A percentile compares a stretch with the other conserved stretches of the same genome.
Evolutionary conservation across 2,888 invertebrate genomes (phyloP).

Genomic region (Pelosia muscerda): DNA sequence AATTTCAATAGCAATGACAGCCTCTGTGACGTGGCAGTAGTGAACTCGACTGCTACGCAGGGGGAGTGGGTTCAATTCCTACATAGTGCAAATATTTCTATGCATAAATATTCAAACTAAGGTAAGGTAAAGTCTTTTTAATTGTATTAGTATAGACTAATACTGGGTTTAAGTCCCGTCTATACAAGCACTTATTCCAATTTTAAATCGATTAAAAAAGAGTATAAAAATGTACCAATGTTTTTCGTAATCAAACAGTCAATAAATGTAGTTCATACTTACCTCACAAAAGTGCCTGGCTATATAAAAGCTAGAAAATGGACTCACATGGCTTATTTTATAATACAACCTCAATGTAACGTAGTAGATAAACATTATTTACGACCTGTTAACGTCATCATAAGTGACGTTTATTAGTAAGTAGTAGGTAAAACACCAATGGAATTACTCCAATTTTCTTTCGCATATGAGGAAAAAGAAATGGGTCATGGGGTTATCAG

Average conservation of each 20-base stretch:
- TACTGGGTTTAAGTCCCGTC: too few relatives aligned
- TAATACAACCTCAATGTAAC: slow-evolving; percentile 43
- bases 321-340: slow-evolving; percentile 55
- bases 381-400: slow-evolving; percentile 57
- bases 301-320: slow-evolving; percentile 59
- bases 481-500: slow-evolving; percentile 49
- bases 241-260: slow-evolving; percentile 47
- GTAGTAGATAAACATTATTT: slow-evolving; percentile 49
- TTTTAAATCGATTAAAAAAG: too few relatives aligned
- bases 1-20: too few relatives aligned
- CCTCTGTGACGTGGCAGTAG: too few relatives aligned
- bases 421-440: slow-evolving; percentile 14
- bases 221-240: too few relatives aligned
- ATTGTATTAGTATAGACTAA: too few relatives aligned
- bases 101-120: too few relatives aligned
- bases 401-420: slow-evolving; percentile 17
- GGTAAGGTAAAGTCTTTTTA: too few relatives aligned
- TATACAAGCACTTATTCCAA: too few relatives aligned
- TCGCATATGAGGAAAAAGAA: slow-evolving; percentile 39
- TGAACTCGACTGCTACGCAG: too few relatives aligned
- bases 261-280: slow-evolving; percentile 49
- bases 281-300: slow-evolving; percentile 46
- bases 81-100: too few relatives aligned
- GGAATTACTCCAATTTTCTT: slow-evolving; percentile 30
- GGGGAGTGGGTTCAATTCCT: too few relatives aligned